Percentiles rank a stretch among this genome's conserved stretches.
Conservation (phyloP, 2,888 invertebrate genomes). For the Clusia tigrina region DNA sequence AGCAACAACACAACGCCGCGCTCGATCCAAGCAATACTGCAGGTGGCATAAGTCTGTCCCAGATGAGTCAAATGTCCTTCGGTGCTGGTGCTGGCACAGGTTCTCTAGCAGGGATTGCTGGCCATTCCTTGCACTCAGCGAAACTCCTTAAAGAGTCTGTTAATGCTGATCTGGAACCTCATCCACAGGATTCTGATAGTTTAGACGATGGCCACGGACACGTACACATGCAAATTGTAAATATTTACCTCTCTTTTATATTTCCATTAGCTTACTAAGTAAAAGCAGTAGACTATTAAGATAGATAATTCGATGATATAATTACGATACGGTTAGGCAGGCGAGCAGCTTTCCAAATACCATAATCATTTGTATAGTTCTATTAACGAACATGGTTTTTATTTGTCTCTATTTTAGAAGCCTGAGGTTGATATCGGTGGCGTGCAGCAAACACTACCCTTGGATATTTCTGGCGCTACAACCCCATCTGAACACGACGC, state of each 20-base stretch:
- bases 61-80: constrained; percentile 67
- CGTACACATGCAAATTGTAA: constrained; percentile 66
- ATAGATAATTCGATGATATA: too few species aligned
- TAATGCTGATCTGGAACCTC: constrained; percentile 65
- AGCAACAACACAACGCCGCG: constrained; percentile 61
- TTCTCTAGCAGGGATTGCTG: constrained; percentile 53
- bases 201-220: constrained; percentile 65
- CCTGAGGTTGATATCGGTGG: constrained; percentile 63
- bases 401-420: constrained; percentile 50
- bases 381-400: constrained; percentile 10
- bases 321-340: too few species aligned
- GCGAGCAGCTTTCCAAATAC: too few species aligned
- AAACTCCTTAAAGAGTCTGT: constrained; percentile 64
- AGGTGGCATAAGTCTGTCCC: constrained; percentile 64
- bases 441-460: constrained; percentile 63
- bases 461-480: constrained; percentile 64
- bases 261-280: too few species aligned
- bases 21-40: constrained; percentile 54
- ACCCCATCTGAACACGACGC: constrained; percentile 64
- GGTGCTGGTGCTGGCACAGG: constrained; percentile 60
- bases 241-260: not conserved
- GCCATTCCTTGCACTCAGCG: constrained; percentile 58
- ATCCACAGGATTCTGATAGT: constrained; percentile 68
- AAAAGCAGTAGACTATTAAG: too few species aligned
- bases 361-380: too few species aligned